These are phyloP conservation scores for Hydractinia symbiolongicarpus DNA, from an alignment of 30 jellyfish, hydroid and myxozoan genomes.

Conservation along the genomic window DNA sequence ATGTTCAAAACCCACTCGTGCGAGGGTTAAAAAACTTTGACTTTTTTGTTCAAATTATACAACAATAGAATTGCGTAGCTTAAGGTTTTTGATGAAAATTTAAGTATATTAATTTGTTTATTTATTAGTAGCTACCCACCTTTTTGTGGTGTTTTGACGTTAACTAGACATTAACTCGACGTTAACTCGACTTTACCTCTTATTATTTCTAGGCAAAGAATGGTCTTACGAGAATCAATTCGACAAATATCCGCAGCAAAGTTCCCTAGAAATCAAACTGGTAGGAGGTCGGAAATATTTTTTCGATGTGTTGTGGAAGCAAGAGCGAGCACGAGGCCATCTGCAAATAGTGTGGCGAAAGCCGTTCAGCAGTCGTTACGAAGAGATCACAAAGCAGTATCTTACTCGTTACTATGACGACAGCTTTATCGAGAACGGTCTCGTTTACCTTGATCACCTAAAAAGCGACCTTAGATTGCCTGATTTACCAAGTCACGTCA, in stretches of 20 bases:
- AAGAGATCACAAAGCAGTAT: slow-evolving; percentile 17
- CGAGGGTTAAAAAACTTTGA: too few species aligned
- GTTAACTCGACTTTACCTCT: not conserved
- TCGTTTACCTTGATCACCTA: slow-evolving; percentile 46
- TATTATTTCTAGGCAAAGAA: slow-evolving; percentile 22
- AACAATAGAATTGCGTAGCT: too few species aligned
- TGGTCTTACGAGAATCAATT: slow-evolving; percentile 67
- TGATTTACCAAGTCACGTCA: slow-evolving; percentile 61
- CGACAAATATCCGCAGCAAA: slow-evolving; percentile 42
- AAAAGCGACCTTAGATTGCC: slow-evolving; percentile 35
- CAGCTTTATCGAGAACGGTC: slow-evolving; percentile 48
- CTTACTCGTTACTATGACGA: slow-evolving; percentile 48
- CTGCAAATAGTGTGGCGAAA: slow-evolving; percentile 62
- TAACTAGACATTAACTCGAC: too few species aligned
- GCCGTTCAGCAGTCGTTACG: slow-evolving; percentile 25
- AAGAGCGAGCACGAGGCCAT: slow-evolving; percentile 68
- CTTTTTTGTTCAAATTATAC: too few species aligned
- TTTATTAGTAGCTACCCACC: too few species aligned
- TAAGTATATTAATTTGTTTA: too few species aligned
- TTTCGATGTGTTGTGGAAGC: slow-evolving; percentile 70
- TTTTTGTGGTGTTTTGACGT: too few species aligned
- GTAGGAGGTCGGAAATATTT: slow-evolving; percentile 40
- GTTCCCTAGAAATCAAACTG: slow-evolving; percentile 24
- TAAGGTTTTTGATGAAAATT: too few species aligned
- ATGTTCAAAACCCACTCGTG: too few species aligned